phyloP scores from a whole-genome alignment of 2,888 invertebrate species.

The Lasiommata megera region DNA sequence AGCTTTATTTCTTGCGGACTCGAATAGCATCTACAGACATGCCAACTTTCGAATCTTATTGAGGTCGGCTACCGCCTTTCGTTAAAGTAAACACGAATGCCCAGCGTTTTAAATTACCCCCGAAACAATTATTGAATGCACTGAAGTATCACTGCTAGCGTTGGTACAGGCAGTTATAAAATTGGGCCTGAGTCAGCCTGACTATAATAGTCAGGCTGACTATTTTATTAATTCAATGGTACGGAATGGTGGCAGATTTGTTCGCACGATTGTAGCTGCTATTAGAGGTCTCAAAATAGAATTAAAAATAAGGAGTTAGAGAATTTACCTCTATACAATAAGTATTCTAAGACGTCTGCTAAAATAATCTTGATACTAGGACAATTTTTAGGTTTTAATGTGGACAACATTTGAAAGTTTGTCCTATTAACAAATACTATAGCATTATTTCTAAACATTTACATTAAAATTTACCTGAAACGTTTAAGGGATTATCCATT shows the following conservation, averaged over 20 bases:
- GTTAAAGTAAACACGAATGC: too few relatives aligned
- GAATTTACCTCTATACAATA: constrained; percentile 26
- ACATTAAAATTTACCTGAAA: background rate
- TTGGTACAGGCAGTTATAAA: too few relatives aligned
- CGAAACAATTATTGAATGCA: too few relatives aligned
- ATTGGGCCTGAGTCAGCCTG: too few relatives aligned
- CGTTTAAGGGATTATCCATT: background rate
- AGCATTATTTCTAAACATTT: background rate
- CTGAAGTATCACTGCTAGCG: too few relatives aligned
- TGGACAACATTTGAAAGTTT: background rate
- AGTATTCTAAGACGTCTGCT: constrained; percentile 9
- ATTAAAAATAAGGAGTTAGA: constrained; percentile 12
- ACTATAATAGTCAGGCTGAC: too few relatives aligned
- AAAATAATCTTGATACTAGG: constrained; percentile 9
- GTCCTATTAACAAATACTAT: background rate
- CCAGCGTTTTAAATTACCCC: too few relatives aligned
- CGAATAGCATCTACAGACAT: background rate
- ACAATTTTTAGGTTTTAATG: constrained; percentile 13
- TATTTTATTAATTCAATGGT: too few relatives aligned
- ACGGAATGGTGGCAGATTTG: background rate
- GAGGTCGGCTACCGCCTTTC: background rate
- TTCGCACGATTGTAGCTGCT: background rate
- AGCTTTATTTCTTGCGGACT: constrained; percentile 34
- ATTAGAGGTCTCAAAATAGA: constrained; percentile 15
- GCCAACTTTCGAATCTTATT: background rate